Evolutionary conservation across 2,113 vertebrate species (phyloP).

Genomic region (Chrysemys picta): DNA sequence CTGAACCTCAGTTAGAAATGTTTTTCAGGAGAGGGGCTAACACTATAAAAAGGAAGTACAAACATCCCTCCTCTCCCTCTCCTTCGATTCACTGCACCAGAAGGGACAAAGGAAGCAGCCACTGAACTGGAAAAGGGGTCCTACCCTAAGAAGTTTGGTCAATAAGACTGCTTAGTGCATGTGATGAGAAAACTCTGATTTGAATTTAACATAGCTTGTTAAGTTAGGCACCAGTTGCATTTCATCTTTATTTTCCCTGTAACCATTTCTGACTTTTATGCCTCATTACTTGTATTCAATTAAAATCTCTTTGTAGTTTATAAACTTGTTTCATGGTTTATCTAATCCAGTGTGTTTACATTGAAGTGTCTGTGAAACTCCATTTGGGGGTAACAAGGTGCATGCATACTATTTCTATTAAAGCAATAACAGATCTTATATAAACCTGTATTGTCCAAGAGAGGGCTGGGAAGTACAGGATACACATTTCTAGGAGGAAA

Average conservation of each 20-base stretch:
- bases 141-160: not conserved
- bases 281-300: not conserved
- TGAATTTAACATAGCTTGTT: not conserved
- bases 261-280: not conserved
- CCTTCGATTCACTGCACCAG: not conserved
- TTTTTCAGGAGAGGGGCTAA: not conserved
- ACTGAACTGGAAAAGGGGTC: not conserved
- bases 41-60: not conserved
- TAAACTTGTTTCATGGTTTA: not conserved
- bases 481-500: not conserved
- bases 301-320: not conserved
- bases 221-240: not conserved
- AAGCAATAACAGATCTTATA: not conserved
- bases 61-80: not conserved
- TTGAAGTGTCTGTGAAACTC: not conserved
- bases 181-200: not conserved
- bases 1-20: not conserved
- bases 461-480: not conserved
- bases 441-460: not conserved
- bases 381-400: not conserved
- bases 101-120: not conserved
- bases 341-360: not conserved
- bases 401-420: not conserved
- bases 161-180: not conserved
- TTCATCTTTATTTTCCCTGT: not conserved